Evolutionary conservation across 2,113 vertebrate genomes (phyloP), one percentile per base, ranked within the genome.

Genomic region (Lontra canadensis): DNA sequence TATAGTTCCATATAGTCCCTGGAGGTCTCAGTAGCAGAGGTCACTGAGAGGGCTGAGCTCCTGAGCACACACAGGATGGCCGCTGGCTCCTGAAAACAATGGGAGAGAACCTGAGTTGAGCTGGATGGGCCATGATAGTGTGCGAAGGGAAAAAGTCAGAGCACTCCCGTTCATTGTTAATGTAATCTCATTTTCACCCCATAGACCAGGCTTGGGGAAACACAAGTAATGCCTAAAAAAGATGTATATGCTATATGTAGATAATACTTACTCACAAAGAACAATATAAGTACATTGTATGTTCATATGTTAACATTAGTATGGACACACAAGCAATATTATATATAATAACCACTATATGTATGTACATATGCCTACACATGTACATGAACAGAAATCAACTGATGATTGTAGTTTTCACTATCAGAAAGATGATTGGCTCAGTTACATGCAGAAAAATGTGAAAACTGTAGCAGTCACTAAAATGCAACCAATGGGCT

Each of bases 121-220:
- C 9, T 52, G 39, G 49, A 42, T 26, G 15, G 34, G 17, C 23
- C 13, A 20, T 4, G 34, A 8, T 63, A 74, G 73, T 11, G 14
- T 39, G 69, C 10, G 26, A 82, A 95, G 80, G 15, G 78, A 90
- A 79, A 84, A 89, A 61, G 13, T 82, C n/a, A 90, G 79, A 96
- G 78, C 44, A 34, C n/a, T 59, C 23, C 23, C 73, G 25, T 57
- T 79, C 36, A 65, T 15, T 49, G 39, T 79, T 34, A 44, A 29
- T 59, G 49, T 63, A 13, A 61, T 82, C 65, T 74, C 47, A 25
- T 49, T 61, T 63, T 94, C 74, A 44, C 26, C 42, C 47, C 87
- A 44, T 34, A 91, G n/a, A 57, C 25, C 9, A 47, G 59, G 59
- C 44, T 79, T 78, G 61, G 36, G 5, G 42, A 83, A 93, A 82